phyloP scores from a whole-genome alignment of 2,888 invertebrate genomes.

The Nomada fabriciana region DNA sequence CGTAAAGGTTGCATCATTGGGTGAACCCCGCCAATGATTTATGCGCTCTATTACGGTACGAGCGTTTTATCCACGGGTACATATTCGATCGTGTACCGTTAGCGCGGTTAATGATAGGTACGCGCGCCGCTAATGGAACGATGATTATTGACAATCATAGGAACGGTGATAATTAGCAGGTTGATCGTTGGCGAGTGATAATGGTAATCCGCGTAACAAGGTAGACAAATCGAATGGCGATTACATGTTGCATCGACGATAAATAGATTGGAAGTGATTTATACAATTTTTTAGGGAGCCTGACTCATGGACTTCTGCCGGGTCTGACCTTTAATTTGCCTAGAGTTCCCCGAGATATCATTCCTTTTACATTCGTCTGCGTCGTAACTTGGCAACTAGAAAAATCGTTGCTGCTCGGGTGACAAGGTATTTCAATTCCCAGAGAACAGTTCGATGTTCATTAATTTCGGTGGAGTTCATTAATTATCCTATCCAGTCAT shows the following conservation, averaged over 20 bases:
- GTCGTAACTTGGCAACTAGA: neutral
- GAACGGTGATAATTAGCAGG: slow-evolving; percentile 46
- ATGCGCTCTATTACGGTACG: slow-evolving; percentile 32
- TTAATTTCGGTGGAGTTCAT: slow-evolving; percentile 10
- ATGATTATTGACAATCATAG: slow-evolving; percentile 48
- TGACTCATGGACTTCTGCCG: slow-evolving; percentile 3
- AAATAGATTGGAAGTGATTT: slow-evolving; percentile 51
- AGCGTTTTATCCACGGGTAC: slow-evolving; percentile 17
- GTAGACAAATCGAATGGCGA: slow-evolving; percentile 23
- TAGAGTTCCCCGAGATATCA: neutral
- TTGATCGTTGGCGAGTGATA: slow-evolving; percentile 19
- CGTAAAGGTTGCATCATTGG: slow-evolving; percentile 43
- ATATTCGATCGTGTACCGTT: slow-evolving; percentile 2
- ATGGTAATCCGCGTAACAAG: slow-evolving; percentile 34
- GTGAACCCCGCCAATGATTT: slow-evolving; percentile 49
- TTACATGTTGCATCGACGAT: slow-evolving; percentile 16
- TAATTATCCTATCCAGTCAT: neutral
- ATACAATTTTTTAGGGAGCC: slow-evolving; percentile 29
- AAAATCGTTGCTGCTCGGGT: neutral
- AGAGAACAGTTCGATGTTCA: neutral
- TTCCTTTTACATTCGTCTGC: neutral
- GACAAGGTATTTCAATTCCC: too few relatives aligned
- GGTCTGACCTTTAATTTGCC: neutral
- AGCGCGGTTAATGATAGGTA: neutral
- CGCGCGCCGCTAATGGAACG: slow-evolving; percentile 16